phyloP scores from a whole-genome alignment of 2,888 invertebrate genomes.

The Cylloceria caligata region DNA sequence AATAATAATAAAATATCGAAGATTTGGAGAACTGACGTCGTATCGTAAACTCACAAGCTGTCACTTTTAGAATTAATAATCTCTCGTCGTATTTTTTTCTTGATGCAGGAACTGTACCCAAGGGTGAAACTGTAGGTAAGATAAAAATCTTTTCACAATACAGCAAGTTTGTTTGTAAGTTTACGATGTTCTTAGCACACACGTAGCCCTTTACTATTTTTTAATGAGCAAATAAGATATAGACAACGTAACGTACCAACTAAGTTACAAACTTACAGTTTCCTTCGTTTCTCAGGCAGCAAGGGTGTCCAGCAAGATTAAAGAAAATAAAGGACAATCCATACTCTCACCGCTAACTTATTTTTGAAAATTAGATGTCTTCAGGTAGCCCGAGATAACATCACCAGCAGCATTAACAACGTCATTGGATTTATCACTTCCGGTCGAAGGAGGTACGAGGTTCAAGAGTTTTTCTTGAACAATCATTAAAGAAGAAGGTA shows the following conservation, averaged over 20 bases:
- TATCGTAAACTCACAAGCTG: no score
- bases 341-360: constrained; percentile 7
- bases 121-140: constrained; percentile 78
- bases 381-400: not conserved
- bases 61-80: constrained; percentile 37
- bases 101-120: constrained; percentile 72
- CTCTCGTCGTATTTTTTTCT: constrained; percentile 51
- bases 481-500: not conserved
- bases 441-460: not conserved
- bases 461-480: not conserved
- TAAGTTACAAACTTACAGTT: no score
- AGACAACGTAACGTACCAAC: no score
- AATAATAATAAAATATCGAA: no score
- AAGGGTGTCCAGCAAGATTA: constrained; percentile 41
- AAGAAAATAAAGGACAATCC: constrained; percentile 42
- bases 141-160: constrained; percentile 18
- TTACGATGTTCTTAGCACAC: no score
- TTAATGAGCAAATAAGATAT: no score
- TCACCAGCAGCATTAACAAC: constrained; percentile 27
- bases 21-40: no score
- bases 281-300: constrained; percentile 62
- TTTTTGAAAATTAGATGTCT: constrained; percentile 18
- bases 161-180: no score
- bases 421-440: not conserved
- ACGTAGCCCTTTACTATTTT: no score